Conservation (phyloP, 2,113 vertebrate genomes). For the Octodon degus region DNA sequence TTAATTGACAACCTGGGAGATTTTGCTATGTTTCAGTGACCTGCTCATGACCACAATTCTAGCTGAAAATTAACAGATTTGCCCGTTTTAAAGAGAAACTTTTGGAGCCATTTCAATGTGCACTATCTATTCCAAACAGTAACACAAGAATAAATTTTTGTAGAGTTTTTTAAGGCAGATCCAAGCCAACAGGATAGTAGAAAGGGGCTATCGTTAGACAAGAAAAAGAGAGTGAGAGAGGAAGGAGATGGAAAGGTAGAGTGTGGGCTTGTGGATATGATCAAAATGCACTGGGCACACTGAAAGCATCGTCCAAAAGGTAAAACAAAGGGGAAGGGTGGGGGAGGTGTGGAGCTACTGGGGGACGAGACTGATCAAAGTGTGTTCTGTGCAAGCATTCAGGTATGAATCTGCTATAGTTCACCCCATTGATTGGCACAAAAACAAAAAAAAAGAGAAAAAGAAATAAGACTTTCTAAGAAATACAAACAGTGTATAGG, state of each 20-base stretch:
- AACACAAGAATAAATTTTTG: neutral
- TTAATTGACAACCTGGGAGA: neutral
- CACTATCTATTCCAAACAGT: neutral
- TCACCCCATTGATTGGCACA: neutral
- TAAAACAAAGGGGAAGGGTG: too few species aligned
- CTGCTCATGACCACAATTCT: neutral
- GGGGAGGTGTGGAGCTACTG: neutral
- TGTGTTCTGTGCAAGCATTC: neutral
- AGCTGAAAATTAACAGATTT: neutral
- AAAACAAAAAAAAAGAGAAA: neutral
- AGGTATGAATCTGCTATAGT: neutral
- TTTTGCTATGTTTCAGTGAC: conserved; percentile 15
- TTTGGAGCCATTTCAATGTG: neutral
- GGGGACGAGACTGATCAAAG: neutral
- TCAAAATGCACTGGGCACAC: neutral
- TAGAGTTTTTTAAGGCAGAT: conserved; percentile 15
- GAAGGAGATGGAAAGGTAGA: too few species aligned
- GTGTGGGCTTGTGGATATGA: neutral
- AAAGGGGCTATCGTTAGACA: neutral
- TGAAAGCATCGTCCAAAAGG: neutral
- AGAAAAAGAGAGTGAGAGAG: neutral
- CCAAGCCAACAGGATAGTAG: neutral
- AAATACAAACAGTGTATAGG: neutral
- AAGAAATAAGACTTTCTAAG: neutral
- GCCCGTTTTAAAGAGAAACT: neutral